A percentile compares a stretch with the other conserved stretches of the same genome.
phyloP scores from a whole-genome alignment of 2,888 invertebrate genomes.

The Diadegma fenestrale region DNA sequence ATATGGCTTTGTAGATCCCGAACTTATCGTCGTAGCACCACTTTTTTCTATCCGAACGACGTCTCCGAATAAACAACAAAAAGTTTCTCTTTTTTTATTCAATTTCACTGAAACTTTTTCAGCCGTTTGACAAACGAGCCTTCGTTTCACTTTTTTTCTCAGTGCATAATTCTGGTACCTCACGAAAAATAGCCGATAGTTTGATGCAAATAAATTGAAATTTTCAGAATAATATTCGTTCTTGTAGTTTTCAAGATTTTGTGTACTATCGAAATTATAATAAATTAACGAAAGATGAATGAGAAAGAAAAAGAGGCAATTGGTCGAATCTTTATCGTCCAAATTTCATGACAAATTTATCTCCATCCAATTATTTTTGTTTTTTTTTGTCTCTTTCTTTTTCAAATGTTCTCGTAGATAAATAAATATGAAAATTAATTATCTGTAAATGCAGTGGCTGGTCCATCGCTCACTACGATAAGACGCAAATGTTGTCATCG shows the following conservation, averaged over 20 bases:
- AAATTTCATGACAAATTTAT: constrained; percentile 62
- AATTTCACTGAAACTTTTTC: neutral
- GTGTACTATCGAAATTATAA: neutral
- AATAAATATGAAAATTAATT: constrained; percentile 38
- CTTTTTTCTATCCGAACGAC: neutral
- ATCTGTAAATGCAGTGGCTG: constrained; percentile 73
- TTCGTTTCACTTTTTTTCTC: neutral
- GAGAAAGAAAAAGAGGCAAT: constrained; percentile 21
- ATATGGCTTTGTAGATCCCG: constrained; percentile 50
- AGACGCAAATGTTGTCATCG: constrained; percentile 39
- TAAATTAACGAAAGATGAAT: constrained; percentile 1
- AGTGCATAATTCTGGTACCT: constrained; percentile 1
- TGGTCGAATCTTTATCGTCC: constrained; percentile 45
- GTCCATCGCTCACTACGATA: constrained; percentile 72
- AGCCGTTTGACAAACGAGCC: neutral
- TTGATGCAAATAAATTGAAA: neutral
- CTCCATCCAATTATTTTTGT: constrained; percentile 36
- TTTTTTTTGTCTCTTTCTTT: constrained; percentile 29
- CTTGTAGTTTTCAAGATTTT: neutral
- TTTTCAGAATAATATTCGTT: neutral
- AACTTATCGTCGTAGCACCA: constrained; percentile 1
- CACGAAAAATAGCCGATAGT: constrained; percentile 36
- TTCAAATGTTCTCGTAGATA: constrained; percentile 49
- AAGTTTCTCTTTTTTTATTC: neutral
- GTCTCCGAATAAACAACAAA: neutral